These are phyloP conservation scores for Thymallus thymallus DNA, from an alignment of 2,113 vertebrate species.

Conservation along the genomic window DNA sequence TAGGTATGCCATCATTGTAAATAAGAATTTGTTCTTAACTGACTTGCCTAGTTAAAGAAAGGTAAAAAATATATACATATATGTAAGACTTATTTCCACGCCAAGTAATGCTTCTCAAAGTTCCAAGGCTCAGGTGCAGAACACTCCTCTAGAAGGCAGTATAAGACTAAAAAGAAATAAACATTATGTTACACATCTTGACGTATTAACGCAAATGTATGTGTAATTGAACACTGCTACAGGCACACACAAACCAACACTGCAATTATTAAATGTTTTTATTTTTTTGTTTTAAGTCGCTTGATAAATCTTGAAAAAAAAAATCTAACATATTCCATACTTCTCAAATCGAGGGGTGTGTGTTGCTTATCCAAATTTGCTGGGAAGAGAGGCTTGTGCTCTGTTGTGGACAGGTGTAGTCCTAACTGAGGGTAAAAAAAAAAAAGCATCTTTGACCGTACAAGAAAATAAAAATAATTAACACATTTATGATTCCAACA, in stretches of 20 bases:
- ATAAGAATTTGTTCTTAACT: too few relatives aligned
- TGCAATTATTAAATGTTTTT: slow-evolving; percentile 74
- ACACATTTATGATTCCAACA: slow-evolving; percentile 39
- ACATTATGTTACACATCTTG: neutral
- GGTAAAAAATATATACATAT: too few relatives aligned
- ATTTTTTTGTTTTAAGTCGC: slow-evolving; percentile 72
- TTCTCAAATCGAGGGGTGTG: slow-evolving; percentile 66
- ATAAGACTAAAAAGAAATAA: neutral
- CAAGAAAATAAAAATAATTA: slow-evolving; percentile 44
- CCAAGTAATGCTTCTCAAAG: neutral
- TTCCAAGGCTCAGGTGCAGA: neutral
- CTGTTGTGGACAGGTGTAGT: slow-evolving; percentile 62
- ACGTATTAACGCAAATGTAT: neutral
- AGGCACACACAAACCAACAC: slow-evolving; percentile 37
- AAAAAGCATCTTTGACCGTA: slow-evolving; percentile 68
- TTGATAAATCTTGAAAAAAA: slow-evolving; percentile 71
- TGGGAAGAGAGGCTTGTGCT: slow-evolving; percentile 66
- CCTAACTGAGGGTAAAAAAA: slow-evolving; percentile 57
- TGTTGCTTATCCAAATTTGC: slow-evolving; percentile 70
- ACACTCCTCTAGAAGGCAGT: neutral
- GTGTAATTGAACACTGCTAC: neutral
- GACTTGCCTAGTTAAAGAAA: too few relatives aligned
- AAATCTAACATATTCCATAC: slow-evolving; percentile 70
- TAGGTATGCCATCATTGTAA: too few relatives aligned
- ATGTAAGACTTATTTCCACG: too few relatives aligned